Base-by-base conservation (phyloP, 1,140 invertebrate genomes). In the Drosophila grimshawi region DNA sequence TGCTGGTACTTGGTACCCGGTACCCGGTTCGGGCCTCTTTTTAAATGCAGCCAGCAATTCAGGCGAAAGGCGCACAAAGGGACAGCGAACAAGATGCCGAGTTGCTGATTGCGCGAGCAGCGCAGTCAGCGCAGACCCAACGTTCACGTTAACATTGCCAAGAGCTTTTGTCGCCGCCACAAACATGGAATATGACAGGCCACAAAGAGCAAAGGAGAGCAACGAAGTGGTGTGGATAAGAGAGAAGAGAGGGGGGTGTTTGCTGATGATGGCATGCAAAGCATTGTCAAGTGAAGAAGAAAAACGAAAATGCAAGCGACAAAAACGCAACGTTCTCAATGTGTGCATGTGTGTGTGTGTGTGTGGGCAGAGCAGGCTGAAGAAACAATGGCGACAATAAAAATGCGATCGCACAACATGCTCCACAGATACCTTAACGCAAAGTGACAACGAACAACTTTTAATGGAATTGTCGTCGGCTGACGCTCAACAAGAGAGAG, bases 401-500 rank as follows among this genome's bases (percentile, higher is more conserved):
- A 89, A 89, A 89, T 89, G 85, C 86, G 85, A 89, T 89, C 85
- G 85, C 85, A 89, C 85, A 88, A 89, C 85, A 89, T 89, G 85
- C 85, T 77, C 75, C 77, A 89, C 75, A 89, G 85, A 89, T 89
- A 89, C 89, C 78, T 85, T 89, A 89, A 89, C 86, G 75, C 85
- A 89, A 89, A 89, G 85, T 90, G 85, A 89, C 85, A 89, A 89
- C 81, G 86, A 85, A 89, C 85, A 89, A 89, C 85, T 90, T 89
- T 89, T 89, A 89, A 89, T 89, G 85, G 85, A 89, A 89, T 89
- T 89, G 85, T 89, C 85, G 85, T 81, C 86, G 81, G 70, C 65
- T 67, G 72, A 53, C 59, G 32, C 43, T 48, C 29, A 10, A n/a
- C 37, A 39, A n/a, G 8, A 41, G 39, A 41, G 10, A 30, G 43